A percentile compares a stretch with the other conserved stretches of the same genome.
Conservation (phyloP, 2,113 vertebrate species). For the Brachionichthys hirsutus region DNA sequence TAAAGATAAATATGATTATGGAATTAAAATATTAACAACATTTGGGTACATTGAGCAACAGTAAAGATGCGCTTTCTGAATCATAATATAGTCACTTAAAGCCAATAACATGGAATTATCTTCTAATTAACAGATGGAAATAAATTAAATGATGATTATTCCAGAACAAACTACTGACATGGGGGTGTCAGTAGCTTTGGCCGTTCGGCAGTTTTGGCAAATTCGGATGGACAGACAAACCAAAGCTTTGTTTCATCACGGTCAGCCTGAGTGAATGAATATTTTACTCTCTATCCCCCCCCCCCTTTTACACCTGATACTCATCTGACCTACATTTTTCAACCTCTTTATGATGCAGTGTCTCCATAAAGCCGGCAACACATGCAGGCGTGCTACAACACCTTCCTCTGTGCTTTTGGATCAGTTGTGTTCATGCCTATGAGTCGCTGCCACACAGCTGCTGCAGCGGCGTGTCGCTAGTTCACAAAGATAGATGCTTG, state of each 20-base stretch:
- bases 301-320: slow-evolving; percentile 28
- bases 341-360: slow-evolving; percentile 8
- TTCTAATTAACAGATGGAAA: no score
- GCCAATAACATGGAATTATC: no score
- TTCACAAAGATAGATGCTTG: not conserved
- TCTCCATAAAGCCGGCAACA: not conserved
- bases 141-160: no score
- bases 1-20: no score
- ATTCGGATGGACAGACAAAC: not conserved
- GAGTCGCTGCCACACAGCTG: slow-evolving; percentile 21
- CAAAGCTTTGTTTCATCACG: not conserved
- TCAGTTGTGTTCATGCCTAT: slow-evolving; percentile 7
- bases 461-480: not conserved
- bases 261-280: not conserved
- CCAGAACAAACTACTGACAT: not conserved
- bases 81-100: no score
- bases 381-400: not conserved
- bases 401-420: slow-evolving; percentile 15
- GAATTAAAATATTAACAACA: no score
- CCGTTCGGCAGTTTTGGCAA: not conserved
- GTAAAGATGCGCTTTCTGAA: no score
- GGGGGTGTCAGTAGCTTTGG: not conserved
- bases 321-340: slow-evolving; percentile 16
- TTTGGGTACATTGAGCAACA: no score
- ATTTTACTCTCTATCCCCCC: slow-evolving; percentile 1